phyloP scores from a whole-genome alignment of 2,113 vertebrate species.

The Paramormyrops kingsleyae region DNA sequence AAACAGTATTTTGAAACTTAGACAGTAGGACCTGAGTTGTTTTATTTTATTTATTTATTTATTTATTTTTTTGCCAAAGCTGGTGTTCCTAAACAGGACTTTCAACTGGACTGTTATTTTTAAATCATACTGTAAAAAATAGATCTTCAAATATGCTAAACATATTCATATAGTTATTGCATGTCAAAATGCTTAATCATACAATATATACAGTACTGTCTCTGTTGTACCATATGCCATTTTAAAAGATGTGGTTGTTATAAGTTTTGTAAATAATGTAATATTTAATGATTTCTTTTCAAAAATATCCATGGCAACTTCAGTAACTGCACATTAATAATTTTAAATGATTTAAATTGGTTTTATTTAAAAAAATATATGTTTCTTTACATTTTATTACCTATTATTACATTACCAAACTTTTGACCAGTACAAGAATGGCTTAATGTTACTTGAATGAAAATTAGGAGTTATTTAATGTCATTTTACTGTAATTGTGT shows the following conservation, averaged over 20 bases:
- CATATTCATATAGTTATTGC: no score
- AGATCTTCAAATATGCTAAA: no score
- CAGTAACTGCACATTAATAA: no score
- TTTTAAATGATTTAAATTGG: neutral
- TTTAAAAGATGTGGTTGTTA: neutral
- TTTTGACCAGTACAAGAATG: no score
- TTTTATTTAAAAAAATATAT: no score
- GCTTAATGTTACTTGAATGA: no score
- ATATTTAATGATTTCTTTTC: neutral
- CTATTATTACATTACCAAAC: no score
- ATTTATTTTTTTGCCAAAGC: neutral
- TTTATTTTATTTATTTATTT: neutral
- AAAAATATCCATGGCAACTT: neutral
- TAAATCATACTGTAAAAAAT: no score
- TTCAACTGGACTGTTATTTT: neutral
- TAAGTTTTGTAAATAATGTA: neutral
- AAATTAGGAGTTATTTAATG: no score
- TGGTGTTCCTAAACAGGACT: neutral
- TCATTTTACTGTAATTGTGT: no score
- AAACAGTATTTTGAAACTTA: neutral
- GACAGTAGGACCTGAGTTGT: neutral
- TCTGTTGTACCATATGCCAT: neutral
- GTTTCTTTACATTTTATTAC: no score
- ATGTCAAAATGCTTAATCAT: no score
- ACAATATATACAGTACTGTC: neutral